phyloP scores from a whole-genome alignment of 2,797 vertebrate species.

The Anguilla megastoma region DNA sequence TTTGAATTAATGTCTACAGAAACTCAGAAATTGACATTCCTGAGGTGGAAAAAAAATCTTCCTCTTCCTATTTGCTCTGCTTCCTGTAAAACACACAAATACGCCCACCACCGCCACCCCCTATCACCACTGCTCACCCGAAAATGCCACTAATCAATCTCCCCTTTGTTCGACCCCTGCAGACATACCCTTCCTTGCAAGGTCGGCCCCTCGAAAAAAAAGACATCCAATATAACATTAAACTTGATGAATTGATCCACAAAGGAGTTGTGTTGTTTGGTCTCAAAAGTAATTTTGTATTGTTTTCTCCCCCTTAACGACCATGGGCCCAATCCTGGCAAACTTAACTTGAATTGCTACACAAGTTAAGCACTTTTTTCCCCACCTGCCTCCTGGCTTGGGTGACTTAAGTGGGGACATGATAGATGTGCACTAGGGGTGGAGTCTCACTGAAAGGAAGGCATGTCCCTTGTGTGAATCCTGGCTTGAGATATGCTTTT shows the following conservation, averaged over 20 bases:
- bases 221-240: conserved; percentile 1
- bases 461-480: not conserved
- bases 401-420: not conserved
- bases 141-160: not conserved
- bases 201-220: not conserved
- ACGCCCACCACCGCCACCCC: not conserved
- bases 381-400: not conserved
- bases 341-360: not conserved
- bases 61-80: not conserved
- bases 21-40: not conserved
- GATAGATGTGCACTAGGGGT: not conserved
- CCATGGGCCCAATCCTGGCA: not conserved
- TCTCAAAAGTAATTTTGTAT: conserved; percentile 12
- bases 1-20: not conserved
- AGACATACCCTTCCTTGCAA: not conserved
- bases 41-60: not conserved
- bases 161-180: not conserved
- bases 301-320: not conserved
- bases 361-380: conserved; percentile 12
- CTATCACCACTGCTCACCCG: not conserved
- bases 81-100: not conserved
- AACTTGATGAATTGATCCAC: conserved; percentile 3
- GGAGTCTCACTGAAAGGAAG: not conserved
- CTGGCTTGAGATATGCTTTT: not conserved
- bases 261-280: conserved; percentile 5